A percentile compares a stretch with the other conserved stretches of the same genome.
Evolutionary conservation across 1,140 invertebrate species (phyloP).

Genomic region (Drosophila kohkoa): DNA sequence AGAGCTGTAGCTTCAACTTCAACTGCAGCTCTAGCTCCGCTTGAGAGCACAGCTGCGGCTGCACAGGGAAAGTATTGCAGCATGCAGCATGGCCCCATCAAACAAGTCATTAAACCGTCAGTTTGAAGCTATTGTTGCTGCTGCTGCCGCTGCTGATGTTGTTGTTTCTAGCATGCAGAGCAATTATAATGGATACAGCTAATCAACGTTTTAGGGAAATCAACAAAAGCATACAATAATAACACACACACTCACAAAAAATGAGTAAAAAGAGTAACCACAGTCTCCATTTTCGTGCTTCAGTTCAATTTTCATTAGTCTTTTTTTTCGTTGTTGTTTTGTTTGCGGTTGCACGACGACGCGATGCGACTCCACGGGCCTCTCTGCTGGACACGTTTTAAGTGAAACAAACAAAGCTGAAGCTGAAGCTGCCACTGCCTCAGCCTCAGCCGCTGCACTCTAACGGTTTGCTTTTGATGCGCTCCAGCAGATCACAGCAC

Average conservation of each 20-base stretch:
- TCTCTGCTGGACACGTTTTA: conserved; percentile 70
- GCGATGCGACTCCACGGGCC: conserved; percentile 15
- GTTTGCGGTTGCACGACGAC: conserved; percentile 64
- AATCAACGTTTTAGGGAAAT: conserved; percentile 81
- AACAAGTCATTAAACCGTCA: conserved; percentile 43
- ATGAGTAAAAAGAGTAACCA: conserved; percentile 59
- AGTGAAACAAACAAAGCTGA: conserved; percentile 61
- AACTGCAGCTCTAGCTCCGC: conserved; percentile 37
- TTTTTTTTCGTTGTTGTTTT: conserved; percentile 12
- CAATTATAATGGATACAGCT: conserved; percentile 80
- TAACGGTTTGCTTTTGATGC: conserved; percentile 56
- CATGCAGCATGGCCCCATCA: conserved; percentile 43
- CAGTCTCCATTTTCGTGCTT: conserved; percentile 78
- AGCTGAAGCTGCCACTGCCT: not conserved
- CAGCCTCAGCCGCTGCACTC: conserved; percentile 8
- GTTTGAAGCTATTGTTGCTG: conserved; percentile 50
- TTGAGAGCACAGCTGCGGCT: conserved; percentile 56
- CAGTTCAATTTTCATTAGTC: conserved; percentile 67
- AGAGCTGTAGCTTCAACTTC: not conserved
- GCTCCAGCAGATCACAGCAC: conserved; percentile 59
- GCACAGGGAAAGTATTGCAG: conserved; percentile 66
- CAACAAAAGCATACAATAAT: conserved; percentile 53
- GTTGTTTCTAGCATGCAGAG: conserved; percentile 62
- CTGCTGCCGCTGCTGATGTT: not conserved
- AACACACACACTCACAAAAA: conserved; percentile 47